phyloP scores from a whole-genome alignment of 2,797 vertebrate genomes.

The Labeo calbasu region DNA sequence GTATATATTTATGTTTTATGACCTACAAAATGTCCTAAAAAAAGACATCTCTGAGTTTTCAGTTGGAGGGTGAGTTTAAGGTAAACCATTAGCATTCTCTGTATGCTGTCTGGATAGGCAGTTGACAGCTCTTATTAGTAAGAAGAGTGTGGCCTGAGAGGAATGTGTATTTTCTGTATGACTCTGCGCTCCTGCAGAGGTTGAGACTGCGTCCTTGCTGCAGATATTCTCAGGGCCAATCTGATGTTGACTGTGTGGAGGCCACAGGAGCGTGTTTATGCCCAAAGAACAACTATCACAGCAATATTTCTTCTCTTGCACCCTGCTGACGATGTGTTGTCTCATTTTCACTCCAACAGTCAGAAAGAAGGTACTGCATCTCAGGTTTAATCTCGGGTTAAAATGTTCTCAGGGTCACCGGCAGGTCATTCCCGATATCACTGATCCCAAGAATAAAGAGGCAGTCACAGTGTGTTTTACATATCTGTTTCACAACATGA shows the following conservation, averaged over 20 bases:
- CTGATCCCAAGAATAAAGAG: not conserved
- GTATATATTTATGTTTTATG: not conserved
- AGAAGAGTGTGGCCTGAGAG: conserved; percentile 56
- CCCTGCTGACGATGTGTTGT: conserved; percentile 16
- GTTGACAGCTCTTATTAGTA: conserved; percentile 24
- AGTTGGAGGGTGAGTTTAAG: not conserved
- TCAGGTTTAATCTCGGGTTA: conserved; percentile 31
- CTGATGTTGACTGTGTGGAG: conserved; percentile 43
- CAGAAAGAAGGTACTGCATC: conserved; percentile 4
- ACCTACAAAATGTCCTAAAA: not conserved
- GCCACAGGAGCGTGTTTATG: conserved; percentile 16
- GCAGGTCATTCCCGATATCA: not conserved
- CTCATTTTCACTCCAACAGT: conserved; percentile 24
- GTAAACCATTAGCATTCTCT: conserved; percentile 28
- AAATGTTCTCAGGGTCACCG: not conserved
- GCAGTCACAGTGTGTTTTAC: conserved; percentile 1
- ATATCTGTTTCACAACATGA: not conserved
- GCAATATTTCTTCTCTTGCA: conserved; percentile 20
- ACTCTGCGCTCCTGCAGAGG: conserved; percentile 12
- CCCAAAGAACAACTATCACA: conserved; percentile 32
- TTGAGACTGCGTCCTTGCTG: conserved; percentile 33
- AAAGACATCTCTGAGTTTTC: not conserved
- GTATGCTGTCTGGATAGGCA: not conserved
- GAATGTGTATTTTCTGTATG: conserved; percentile 51
- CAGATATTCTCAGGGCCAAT: conserved; percentile 21